Conservation (phyloP, 2,113 vertebrate species). For the Gorsachius goisagi region DNA sequence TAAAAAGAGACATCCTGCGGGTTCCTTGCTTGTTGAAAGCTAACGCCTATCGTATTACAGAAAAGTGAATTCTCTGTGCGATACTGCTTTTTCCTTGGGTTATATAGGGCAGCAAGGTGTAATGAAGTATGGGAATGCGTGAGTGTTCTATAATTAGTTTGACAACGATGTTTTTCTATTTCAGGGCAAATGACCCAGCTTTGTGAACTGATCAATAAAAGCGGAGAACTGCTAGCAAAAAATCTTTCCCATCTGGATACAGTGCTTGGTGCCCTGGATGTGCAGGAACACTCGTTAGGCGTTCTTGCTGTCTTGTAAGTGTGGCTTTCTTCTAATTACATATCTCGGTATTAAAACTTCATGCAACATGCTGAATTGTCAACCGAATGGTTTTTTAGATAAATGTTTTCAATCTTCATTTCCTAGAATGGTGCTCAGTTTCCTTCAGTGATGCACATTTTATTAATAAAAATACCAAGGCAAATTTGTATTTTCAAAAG, state of each 20-base stretch:
- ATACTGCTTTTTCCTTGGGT: not conserved
- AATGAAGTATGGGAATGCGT: not conserved
- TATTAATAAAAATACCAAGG: not conserved
- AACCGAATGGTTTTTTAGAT: not conserved
- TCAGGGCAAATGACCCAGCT: constrained; percentile 99
- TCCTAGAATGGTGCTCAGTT: not conserved
- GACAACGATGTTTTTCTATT: constrained; percentile 21
- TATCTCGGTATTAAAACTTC: not conserved
- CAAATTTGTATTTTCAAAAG: not conserved
- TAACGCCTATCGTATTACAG: not conserved
- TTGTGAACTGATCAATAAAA: constrained; percentile 99
- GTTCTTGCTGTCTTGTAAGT: constrained; percentile 98
- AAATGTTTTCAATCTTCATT: not conserved
- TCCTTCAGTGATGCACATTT: not conserved
- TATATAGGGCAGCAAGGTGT: not conserved
- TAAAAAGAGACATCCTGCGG: not conserved
- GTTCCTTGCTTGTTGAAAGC: not conserved
- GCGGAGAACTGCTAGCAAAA: constrained; percentile 97
- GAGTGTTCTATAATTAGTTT: not conserved
- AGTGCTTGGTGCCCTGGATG: constrained; percentile 95
- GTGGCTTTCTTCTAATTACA: not conserved
- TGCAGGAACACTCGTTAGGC: constrained; percentile 96
- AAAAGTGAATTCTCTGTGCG: not conserved
- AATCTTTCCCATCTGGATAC: constrained; percentile 98
- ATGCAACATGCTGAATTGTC: not conserved